Evolutionary conservation across 2,888 invertebrate genomes (phyloP).

Genomic region (Furcula furcula): DNA sequence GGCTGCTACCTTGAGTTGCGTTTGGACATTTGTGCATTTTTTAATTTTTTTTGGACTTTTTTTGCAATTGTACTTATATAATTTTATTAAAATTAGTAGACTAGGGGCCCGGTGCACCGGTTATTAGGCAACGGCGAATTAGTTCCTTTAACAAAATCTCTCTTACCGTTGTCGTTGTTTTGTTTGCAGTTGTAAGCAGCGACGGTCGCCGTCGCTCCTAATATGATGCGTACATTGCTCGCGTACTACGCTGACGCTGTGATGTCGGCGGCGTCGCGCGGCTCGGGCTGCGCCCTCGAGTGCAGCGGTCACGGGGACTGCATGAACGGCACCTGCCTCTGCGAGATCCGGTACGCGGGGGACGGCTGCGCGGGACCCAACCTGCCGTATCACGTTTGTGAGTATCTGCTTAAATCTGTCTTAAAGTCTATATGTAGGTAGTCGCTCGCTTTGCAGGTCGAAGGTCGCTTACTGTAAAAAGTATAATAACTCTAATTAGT

Average conservation of each 20-base stretch:
- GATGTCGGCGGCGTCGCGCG: constrained; percentile 64
- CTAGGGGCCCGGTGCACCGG: no score
- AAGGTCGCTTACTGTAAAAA: no score
- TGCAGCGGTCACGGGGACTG: constrained; percentile 96
- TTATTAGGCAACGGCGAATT: no score
- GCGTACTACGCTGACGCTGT: constrained; percentile 75
- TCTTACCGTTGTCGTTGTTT: constrained; percentile 3
- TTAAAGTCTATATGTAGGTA: no score
- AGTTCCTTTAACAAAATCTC: no score
- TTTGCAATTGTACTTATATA: no score
- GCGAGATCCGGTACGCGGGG: constrained; percentile 94
- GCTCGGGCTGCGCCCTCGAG: constrained; percentile 85
- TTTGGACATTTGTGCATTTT: no score
- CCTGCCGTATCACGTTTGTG: constrained; percentile 84
- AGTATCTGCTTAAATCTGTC: constrained; percentile 33
- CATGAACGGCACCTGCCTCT: constrained; percentile 94
- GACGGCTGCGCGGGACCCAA: constrained; percentile 92
- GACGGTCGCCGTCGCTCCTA: constrained; percentile 54
- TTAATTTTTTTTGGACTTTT: no score
- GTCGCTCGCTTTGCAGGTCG: no score
- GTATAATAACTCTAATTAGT: no score
- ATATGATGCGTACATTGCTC: constrained; percentile 73
- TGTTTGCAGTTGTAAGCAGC: constrained; percentile 45
- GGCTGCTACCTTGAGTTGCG: no score
- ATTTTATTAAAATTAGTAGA: no score